Conservation (phyloP, 1,140 invertebrate genomes). For the Carposina sasakii region DNA sequence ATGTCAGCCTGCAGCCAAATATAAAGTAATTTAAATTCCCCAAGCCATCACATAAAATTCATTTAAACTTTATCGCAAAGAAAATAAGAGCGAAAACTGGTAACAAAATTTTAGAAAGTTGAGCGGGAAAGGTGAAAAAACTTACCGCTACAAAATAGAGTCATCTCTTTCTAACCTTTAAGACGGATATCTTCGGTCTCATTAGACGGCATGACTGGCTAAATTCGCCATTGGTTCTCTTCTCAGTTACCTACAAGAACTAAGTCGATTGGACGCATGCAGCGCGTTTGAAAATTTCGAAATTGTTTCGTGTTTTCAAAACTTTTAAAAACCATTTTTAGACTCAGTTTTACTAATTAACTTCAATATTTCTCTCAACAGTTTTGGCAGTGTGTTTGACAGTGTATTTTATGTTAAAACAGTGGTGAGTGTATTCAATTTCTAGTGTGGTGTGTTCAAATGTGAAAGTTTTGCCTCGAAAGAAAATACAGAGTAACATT, state of each 20-base stretch:
- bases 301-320: neutral
- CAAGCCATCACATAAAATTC: too few species aligned
- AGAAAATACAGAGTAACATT: constrained; percentile 21
- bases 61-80: too few species aligned
- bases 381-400: neutral
- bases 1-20: too few species aligned
- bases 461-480: constrained; percentile 28
- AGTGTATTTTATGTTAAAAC: neutral
- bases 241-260: too few species aligned
- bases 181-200: constrained; percentile 30
- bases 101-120: constrained; percentile 70
- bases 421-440: neutral
- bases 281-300: constrained; percentile 26
- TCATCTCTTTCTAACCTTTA: constrained; percentile 33
- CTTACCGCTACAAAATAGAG: constrained; percentile 64
- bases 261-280: constrained; percentile 51
- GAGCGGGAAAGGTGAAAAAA: constrained; percentile 67
- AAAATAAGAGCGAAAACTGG: constrained; percentile 24
- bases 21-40: too few species aligned
- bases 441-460: constrained; percentile 18
- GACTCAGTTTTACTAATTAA: too few species aligned
- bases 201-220: constrained; percentile 32
- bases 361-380: too few species aligned
- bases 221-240: constrained; percentile 34
- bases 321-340: neutral